Percentiles rank a stretch among this genome's conserved stretches.
These are phyloP conservation scores for Villa cingulata DNA, from an alignment of 2,888 invertebrate genomes.

Conservation along the genomic window DNA sequence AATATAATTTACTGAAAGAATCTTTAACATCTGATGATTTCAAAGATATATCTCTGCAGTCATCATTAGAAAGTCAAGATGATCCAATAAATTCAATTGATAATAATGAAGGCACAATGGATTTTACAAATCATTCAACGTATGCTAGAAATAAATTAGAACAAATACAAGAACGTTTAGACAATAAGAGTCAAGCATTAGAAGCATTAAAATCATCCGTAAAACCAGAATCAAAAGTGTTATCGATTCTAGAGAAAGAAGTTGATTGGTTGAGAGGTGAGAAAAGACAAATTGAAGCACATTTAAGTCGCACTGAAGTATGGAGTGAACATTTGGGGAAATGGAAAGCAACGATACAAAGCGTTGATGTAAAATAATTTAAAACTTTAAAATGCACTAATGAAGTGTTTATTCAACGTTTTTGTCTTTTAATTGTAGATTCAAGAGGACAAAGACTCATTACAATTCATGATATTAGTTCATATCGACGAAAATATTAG, in stretches of 20 bases:
- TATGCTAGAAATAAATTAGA: constrained; percentile 70
- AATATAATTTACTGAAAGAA: constrained; percentile 51
- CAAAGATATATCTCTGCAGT: constrained; percentile 33
- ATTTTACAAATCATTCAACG: constrained; percentile 70
- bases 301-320: constrained; percentile 70
- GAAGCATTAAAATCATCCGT: constrained; percentile 69
- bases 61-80: constrained; percentile 22
- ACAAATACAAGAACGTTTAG: constrained; percentile 69
- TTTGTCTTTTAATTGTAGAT: constrained; percentile 21
- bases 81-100: constrained; percentile 23
- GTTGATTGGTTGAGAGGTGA: constrained; percentile 72
- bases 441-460: constrained; percentile 41
- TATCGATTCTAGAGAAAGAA: constrained; percentile 66
- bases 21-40: constrained; percentile 33
- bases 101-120: constrained; percentile 30
- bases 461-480: constrained; percentile 65
- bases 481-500: constrained; percentile 50
- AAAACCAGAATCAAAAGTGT: constrained; percentile 69
- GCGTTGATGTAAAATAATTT: constrained; percentile 49
- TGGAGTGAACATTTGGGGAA: constrained; percentile 83
- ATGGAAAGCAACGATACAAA: constrained; percentile 76
- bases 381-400: too few species aligned
- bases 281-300: constrained; percentile 66
- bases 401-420: not conserved
- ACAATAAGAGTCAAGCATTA: constrained; percentile 68